Evolutionary conservation across 2,797 vertebrate genomes (phyloP).

Genomic region (Nyctibius grandis): DNA sequence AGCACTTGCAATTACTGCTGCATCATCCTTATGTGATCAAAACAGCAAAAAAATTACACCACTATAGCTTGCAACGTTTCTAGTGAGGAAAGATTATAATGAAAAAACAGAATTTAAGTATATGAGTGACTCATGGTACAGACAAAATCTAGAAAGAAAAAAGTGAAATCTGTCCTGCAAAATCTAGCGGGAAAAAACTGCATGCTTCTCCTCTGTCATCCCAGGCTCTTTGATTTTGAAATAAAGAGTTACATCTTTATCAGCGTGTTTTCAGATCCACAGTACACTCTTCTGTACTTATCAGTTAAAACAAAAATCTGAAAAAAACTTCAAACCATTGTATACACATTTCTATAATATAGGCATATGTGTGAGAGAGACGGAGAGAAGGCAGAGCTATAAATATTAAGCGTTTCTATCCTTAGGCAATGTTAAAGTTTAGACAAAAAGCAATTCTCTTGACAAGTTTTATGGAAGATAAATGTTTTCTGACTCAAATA

Average conservation of each 20-base stretch:
- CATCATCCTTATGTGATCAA: background rate
- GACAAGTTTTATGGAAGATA: constrained; percentile 13
- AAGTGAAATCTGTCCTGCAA: background rate
- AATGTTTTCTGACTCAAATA: constrained; percentile 6
- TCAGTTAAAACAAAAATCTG: background rate
- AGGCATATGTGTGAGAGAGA: background rate
- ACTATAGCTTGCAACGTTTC: background rate
- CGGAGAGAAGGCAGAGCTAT: background rate
- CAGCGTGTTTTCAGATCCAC: background rate
- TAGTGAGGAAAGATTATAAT: background rate
- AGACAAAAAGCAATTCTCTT: constrained; percentile 2
- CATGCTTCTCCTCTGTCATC: background rate
- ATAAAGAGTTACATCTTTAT: background rate
- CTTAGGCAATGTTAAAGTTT: background rate
- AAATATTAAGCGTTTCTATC: constrained; percentile 8
- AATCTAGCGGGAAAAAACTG: background rate
- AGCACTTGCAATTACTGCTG: background rate
- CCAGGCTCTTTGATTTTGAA: background rate
- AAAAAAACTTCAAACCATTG: background rate
- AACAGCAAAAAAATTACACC: background rate
- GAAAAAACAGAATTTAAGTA: background rate
- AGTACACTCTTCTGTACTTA: background rate
- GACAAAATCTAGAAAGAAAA: background rate
- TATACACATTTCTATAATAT: background rate
- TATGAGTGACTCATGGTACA: background rate